phyloP scores from a whole-genome alignment of 64 coral and sea anemone genomes.

The Hydrozoanthus tunicans region DNA sequence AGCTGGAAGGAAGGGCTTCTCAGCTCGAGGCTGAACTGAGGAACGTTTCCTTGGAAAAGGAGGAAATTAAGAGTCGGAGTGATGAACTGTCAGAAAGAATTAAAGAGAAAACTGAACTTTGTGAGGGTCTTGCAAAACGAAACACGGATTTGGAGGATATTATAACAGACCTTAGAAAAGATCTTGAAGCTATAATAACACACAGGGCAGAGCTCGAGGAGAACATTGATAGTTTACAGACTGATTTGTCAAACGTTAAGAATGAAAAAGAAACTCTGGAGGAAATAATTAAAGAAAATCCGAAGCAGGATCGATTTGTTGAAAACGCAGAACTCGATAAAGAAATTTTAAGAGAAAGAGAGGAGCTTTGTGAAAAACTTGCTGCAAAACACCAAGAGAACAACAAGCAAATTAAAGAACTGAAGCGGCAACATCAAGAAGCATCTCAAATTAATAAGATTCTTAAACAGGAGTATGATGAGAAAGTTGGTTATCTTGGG shows the following conservation, averaged over 20 bases:
- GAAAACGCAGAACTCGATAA: constrained; percentile 52
- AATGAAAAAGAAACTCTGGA: constrained; percentile 2
- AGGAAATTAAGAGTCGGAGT: constrained; percentile 10
- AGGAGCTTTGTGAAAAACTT: not conserved
- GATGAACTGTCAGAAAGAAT: constrained; percentile 30
- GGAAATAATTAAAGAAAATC: constrained; percentile 30
- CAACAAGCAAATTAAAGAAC: constrained; percentile 44
- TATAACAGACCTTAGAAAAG: constrained; percentile 53
- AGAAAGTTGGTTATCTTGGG: not conserved
- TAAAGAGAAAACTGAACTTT: constrained; percentile 1
- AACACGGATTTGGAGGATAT: constrained; percentile 65
- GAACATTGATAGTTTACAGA: constrained; percentile 7
- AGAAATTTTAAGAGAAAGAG: constrained; percentile 31
- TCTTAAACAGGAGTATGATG: constrained; percentile 47
- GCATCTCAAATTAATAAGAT: constrained; percentile 6
- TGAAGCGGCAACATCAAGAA: constrained; percentile 51
- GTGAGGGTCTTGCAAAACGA: constrained; percentile 41
- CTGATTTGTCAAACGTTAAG: not conserved
- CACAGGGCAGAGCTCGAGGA: constrained; percentile 63
- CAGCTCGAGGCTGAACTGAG: constrained; percentile 34
- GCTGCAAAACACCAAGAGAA: not conserved
- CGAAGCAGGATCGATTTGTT: constrained; percentile 1
- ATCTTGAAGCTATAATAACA: constrained; percentile 58
- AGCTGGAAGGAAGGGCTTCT: not conserved
- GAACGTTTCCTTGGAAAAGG: constrained; percentile 6